Evolutionary conservation across 2,888 invertebrate species (phyloP).

Genomic region (Sialis fuliginosa): DNA sequence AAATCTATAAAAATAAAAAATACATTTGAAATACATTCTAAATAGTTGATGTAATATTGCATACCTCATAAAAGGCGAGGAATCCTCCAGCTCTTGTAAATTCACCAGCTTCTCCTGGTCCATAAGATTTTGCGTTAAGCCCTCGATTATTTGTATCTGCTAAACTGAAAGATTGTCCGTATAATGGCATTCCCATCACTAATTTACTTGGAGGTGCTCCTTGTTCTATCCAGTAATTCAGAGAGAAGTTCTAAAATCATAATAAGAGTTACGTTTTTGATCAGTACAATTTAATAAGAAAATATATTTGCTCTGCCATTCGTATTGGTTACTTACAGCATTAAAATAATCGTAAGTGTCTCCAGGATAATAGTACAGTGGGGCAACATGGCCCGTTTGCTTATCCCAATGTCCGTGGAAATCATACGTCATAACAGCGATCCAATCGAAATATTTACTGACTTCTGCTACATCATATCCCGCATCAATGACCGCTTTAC

Average conservation of each 20-base stretch:
- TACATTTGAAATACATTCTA: neutral
- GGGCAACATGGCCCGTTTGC: conserved; percentile 57
- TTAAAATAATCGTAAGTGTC: conserved; percentile 47
- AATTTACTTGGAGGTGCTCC: conserved; percentile 47
- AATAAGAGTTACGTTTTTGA: neutral
- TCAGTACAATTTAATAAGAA: neutral
- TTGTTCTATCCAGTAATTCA: conserved; percentile 52
- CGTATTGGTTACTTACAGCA: conserved; percentile 32
- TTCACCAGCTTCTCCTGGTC: conserved; percentile 50
- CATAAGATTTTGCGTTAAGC: conserved; percentile 39
- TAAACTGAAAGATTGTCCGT: conserved; percentile 58
- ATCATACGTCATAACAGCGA: conserved; percentile 68
- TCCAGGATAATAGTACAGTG: conserved; percentile 44
- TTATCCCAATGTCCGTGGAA: conserved; percentile 60
- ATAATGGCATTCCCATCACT: conserved; percentile 58
- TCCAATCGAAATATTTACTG: conserved; percentile 54
- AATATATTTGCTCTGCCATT: neutral
- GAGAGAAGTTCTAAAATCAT: conserved; percentile 39
- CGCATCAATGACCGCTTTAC: conserved; percentile 48
- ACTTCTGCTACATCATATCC: conserved; percentile 55
- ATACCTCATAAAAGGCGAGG: conserved; percentile 57
- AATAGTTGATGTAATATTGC: conserved; percentile 4
- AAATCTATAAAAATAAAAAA: conserved; percentile 30
- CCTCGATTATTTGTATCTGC: conserved; percentile 29
- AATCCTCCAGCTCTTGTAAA: conserved; percentile 55